Conservation (phyloP, 2,888 invertebrate genomes). For the Galerucella nymphaeae region DNA sequence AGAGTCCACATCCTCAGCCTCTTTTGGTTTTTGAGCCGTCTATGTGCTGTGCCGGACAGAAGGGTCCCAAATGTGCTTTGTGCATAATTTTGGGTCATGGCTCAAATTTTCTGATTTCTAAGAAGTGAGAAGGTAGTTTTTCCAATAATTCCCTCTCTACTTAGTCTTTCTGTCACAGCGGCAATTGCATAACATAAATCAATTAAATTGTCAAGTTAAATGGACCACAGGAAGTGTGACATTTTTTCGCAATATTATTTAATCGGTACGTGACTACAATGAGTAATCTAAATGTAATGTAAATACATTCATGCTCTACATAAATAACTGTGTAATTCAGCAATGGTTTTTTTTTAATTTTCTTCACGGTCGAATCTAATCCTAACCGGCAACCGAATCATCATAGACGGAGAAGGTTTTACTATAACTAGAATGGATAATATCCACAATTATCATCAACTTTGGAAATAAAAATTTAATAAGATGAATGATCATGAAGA, state of each 20-base stretch:
- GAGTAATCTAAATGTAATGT: constrained; percentile 42
- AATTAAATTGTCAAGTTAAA: not conserved
- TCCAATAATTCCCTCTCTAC: too few relatives aligned
- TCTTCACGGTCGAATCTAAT: constrained; percentile 55
- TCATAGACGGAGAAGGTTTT: constrained; percentile 24
- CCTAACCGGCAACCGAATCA: constrained; percentile 23
- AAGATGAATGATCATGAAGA: too few relatives aligned
- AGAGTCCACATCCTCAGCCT: too few relatives aligned
- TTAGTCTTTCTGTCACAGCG: not conserved
- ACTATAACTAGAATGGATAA: too few relatives aligned
- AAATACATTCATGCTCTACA: constrained; percentile 54
- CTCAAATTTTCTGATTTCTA: too few relatives aligned
- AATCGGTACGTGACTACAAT: constrained; percentile 25
- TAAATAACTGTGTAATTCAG: constrained; percentile 55
- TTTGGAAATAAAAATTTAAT: too few relatives aligned
- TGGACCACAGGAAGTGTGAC: constrained; percentile 24
- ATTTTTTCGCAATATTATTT: constrained; percentile 23
- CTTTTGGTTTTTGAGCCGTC: too few relatives aligned
- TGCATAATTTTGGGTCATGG: too few relatives aligned
- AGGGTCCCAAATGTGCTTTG: too few relatives aligned
- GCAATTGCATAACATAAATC: not conserved
- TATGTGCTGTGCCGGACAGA: too few relatives aligned
- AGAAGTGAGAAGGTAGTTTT: too few relatives aligned
- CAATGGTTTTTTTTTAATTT: constrained; percentile 50
- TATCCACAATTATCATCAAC: too few relatives aligned